A percentile compares a stretch with the other conserved stretches of the same genome.
phyloP scores from a whole-genome alignment of 35 echinoderm and acorn worm species.

The Nesometra sesokonis region DNA sequence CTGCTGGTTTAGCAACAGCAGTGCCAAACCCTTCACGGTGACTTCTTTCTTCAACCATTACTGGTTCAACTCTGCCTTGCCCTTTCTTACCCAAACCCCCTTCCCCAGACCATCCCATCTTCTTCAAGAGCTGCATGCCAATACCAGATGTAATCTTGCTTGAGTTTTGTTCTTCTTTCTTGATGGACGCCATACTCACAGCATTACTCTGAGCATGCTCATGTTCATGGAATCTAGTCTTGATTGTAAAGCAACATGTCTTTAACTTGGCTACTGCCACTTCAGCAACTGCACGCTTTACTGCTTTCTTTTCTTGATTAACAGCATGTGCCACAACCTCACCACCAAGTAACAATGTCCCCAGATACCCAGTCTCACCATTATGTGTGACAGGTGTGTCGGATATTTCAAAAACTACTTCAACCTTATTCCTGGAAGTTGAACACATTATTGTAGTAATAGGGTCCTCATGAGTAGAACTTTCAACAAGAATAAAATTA shows the following conservation, averaged over 20 bases:
- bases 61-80: not conserved
- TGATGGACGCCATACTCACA: not conserved
- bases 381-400: not conserved
- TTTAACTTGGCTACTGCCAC: not conserved
- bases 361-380: not conserved
- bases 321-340: not conserved
- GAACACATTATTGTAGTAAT: not conserved
- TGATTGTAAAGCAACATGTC: not conserved
- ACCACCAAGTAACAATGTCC: not conserved
- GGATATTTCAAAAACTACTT: not conserved
- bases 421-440: not conserved
- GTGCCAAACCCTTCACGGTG: not conserved
- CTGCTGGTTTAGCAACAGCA: not conserved
- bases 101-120: constrained; percentile 15
- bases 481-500: not conserved
- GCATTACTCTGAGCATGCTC: not conserved
- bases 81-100: constrained; percentile 8
- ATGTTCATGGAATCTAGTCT: not conserved
- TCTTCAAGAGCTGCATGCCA: constrained; percentile 5
- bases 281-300: not conserved
- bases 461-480: not conserved
- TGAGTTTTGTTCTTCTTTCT: not conserved
- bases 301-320: not conserved
- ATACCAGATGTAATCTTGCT: not conserved
- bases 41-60: not conserved